Evolutionary conservation across 2,797 vertebrate species (phyloP).

Genomic region (Enteromius paludinosus): DNA sequence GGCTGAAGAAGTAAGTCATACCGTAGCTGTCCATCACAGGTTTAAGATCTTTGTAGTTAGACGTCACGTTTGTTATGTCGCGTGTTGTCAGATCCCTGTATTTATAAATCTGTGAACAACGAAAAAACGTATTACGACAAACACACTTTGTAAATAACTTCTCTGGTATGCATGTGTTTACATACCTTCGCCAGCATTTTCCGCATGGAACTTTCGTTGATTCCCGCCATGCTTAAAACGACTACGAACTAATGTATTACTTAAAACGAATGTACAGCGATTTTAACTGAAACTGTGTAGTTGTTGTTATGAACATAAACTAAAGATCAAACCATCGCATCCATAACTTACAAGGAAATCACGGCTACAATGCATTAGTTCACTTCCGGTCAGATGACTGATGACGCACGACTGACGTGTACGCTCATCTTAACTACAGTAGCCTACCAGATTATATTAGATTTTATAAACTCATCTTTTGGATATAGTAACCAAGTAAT

Average conservation of each 20-base stretch:
- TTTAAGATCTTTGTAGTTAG: constrained; percentile 94
- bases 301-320: background rate
- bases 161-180: background rate
- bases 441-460: background rate
- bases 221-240: constrained; percentile 35
- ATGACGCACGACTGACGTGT: background rate
- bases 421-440: background rate
- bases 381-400: constrained; percentile 48
- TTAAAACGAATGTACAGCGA: background rate
- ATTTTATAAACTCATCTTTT: background rate
- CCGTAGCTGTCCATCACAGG: constrained; percentile 93
- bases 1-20: constrained; percentile 64
- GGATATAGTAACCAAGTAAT: background rate
- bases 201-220: constrained; percentile 31
- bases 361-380: background rate
- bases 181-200: constrained; percentile 56
- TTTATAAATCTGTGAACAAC: constrained; percentile 85
- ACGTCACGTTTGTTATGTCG: constrained; percentile 88
- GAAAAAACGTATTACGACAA: background rate
- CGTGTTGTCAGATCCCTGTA: constrained; percentile 94
- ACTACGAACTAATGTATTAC: background rate
- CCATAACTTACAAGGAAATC: constrained; percentile 14
- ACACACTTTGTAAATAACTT: background rate
- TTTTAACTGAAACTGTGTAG: background rate
- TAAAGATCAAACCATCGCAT: background rate